Conservation (phyloP, 2,113 vertebrate species). For the Actenoides lindsayi region DNA sequence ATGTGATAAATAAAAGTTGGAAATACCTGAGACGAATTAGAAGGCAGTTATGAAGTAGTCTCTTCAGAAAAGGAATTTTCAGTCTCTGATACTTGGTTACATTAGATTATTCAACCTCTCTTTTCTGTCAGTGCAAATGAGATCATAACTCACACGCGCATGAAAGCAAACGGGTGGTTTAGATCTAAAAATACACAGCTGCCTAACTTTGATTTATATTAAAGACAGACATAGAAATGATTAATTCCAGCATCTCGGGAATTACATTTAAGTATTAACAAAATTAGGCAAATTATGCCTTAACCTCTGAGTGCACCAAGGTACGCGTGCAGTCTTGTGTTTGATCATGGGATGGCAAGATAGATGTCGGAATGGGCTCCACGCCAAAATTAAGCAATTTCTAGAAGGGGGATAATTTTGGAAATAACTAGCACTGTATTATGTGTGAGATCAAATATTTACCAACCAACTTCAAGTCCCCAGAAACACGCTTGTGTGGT, state of each 20-base stretch:
- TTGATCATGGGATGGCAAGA: neutral
- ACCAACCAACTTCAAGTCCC: neutral
- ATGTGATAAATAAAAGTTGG: neutral
- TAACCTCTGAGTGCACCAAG: neutral
- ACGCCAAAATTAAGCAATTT: neutral
- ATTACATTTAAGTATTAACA: conserved; percentile 44
- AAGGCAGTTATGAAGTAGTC: neutral
- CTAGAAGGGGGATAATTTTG: neutral
- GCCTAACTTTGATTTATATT: conserved; percentile 55
- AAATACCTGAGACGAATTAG: conserved; percentile 38
- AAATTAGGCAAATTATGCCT: conserved; percentile 32
- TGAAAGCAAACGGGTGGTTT: conserved; percentile 32
- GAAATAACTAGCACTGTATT: neutral
- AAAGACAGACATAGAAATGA: conserved; percentile 22
- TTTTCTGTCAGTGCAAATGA: conserved; percentile 44
- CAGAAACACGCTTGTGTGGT: neutral
- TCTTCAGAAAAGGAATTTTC: conserved; percentile 16
- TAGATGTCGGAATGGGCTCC: neutral
- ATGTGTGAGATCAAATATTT: neutral
- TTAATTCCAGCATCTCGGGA: conserved; percentile 40
- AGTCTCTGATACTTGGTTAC: conserved; percentile 9
- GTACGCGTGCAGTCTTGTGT: neutral
- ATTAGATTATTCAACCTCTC: conserved; percentile 3
- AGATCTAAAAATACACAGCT: conserved; percentile 21
- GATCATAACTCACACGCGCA: conserved; percentile 17